These are phyloP conservation scores for Pimpla rufipes DNA, from an alignment of 2,888 invertebrate genomes.

Conservation along the genomic window DNA sequence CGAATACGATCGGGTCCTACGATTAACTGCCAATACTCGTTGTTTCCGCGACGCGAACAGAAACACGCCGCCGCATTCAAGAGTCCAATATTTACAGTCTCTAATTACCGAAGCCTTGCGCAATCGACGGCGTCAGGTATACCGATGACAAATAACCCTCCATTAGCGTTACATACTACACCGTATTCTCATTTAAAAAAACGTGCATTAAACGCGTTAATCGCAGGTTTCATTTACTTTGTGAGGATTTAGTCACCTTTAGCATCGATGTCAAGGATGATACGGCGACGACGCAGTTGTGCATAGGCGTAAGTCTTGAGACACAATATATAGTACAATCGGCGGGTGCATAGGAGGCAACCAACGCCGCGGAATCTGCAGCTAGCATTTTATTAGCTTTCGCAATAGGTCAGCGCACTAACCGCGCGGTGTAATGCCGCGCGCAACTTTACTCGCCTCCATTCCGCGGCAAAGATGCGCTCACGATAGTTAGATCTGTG, in stretches of 20 bases:
- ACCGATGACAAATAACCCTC: constrained; percentile 43
- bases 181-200: too few relatives aligned
- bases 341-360: constrained; percentile 41
- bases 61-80: background rate
- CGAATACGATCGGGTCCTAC: background rate
- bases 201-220: constrained; percentile 7
- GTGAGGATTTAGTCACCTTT: constrained; percentile 76
- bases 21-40: background rate
- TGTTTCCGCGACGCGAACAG: background rate
- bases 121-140: constrained; percentile 6
- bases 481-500: background rate
- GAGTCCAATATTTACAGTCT: background rate
- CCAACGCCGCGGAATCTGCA: constrained; percentile 71
- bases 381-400: constrained; percentile 80
- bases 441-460: constrained; percentile 36
- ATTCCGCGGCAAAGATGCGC: constrained; percentile 30
- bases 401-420: constrained; percentile 80
- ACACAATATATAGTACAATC: constrained; percentile 29
- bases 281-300: constrained; percentile 59
- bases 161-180: constrained; percentile 9
- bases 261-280: constrained; percentile 81
- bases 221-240: constrained; percentile 56
- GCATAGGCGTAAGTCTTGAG: constrained; percentile 16
- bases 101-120: background rate
- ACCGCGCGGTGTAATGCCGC: constrained; percentile 24